Base-by-base conservation (phyloP, 1,140 invertebrate genomes). In the Bombus waltoni region DNA sequence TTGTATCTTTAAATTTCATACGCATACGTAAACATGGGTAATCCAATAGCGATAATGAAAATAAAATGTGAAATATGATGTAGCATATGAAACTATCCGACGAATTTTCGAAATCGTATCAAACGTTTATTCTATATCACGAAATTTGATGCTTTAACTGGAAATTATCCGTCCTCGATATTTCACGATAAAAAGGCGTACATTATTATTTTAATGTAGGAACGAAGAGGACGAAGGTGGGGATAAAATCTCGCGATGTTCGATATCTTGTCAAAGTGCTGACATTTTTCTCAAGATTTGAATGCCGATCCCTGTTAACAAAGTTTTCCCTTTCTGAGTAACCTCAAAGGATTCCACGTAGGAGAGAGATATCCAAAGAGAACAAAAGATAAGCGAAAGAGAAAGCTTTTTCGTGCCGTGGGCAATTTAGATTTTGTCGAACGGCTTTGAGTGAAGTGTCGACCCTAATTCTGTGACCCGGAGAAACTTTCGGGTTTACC, bases 371-470 rank as follows among this genome's bases (percentile, higher is more conserved):
- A 74, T 62, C 80, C 32, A 38, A 32, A 38, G n/a, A 47, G 25
- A 65, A 5, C 25, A 22, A 22, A 81, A 44, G 70, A 40, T 74
- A 82, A 82, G 28, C 80, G 71, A 82, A 82, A 82, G 53, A 62
- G 71, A 74, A 74, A 74, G 80, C 71, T 75, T 74, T 75, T 22
- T 18, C 68, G 22, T 35, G 80, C 38, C 80, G 57, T 6, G 57
- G 80, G 35, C 71, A 82, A 82, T 82, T 74, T 74, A 65, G 80
- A 74, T 74, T 74, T 82, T 47, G n/a, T 44, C 53, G 57, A 42
- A 35, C 11, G n/a, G 57, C 47, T 74, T 59, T 28, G 80, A 74
- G 40, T 32, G n/a, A 66, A 79, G n/a, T 47, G 62, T 68, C 77
- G 62, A 44, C 62, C 40, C 35, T 35, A 47, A 79, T 79, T 68